Evolutionary conservation across 2,113 vertebrate species (phyloP).

Genomic region (Lepisosteus osseus): DNA sequence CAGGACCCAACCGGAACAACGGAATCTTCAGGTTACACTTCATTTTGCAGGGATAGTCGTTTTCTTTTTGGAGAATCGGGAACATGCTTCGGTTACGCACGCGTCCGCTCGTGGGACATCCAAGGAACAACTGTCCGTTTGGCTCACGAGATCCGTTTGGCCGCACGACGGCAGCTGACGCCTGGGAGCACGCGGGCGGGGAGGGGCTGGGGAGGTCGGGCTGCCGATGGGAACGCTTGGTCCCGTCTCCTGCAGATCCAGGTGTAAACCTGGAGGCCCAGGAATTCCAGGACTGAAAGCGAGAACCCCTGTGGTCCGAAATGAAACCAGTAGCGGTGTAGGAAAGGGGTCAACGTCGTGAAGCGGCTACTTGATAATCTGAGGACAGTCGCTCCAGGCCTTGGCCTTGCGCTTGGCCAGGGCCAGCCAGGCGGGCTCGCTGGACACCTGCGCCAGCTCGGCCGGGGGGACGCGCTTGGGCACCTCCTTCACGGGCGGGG

Average conservation of each 20-base stretch:
- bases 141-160: background rate
- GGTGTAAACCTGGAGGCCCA: no score
- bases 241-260: no score
- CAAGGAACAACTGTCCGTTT: background rate
- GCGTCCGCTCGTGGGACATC: background rate
- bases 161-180: background rate
- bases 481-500: conserved; percentile 82
- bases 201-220: no score
- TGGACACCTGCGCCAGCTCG: conserved; percentile 83
- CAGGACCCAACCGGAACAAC: background rate
- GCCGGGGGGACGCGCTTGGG: conserved; percentile 89
- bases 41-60: background rate
- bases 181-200: no score
- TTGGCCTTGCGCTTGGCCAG: conserved; percentile 98
- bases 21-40: background rate
- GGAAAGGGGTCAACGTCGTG: conserved; percentile 2
- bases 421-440: conserved; percentile 95
- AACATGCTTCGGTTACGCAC: background rate
- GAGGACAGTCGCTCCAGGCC: conserved; percentile 98
- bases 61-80: background rate
- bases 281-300: no score
- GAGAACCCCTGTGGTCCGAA: no score
- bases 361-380: conserved; percentile 93
- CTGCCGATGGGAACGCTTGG: no score
- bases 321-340: background rate